Conservation (phyloP, 2,888 invertebrate genomes). For the Bedellia somnulentella region DNA sequence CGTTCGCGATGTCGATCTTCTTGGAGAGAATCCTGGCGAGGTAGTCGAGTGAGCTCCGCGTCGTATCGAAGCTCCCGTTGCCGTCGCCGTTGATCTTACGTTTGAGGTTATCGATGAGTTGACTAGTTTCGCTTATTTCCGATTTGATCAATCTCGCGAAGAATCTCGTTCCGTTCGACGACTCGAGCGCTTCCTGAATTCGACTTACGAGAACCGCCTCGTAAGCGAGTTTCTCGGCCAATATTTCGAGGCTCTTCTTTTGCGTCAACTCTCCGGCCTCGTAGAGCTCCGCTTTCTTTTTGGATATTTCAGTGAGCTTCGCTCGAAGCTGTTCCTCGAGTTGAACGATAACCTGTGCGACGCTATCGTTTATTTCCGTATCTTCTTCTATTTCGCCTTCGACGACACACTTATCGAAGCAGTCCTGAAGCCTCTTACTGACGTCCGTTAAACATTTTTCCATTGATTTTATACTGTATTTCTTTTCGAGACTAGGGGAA, state of each 20-base stretch:
- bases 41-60: conserved; percentile 64
- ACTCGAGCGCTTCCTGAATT: conserved; percentile 67
- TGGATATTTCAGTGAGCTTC: conserved; percentile 70
- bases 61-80: conserved; percentile 33
- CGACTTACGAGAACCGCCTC: conserved; percentile 74
- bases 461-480: conserved; percentile 64
- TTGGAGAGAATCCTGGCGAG: conserved; percentile 76
- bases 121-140: conserved; percentile 75
- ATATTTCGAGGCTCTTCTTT: conserved; percentile 67
- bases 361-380: conserved; percentile 44
- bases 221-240: conserved; percentile 80
- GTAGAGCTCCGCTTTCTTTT: conserved; percentile 66
- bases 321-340: conserved; percentile 68
- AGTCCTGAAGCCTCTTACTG: conserved; percentile 62
- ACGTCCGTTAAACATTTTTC: conserved; percentile 67
- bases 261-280: conserved; percentile 70
- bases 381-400: conserved; percentile 36
- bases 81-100: conserved; percentile 64
- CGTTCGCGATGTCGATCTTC: conserved; percentile 58
- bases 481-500: conserved; percentile 67
- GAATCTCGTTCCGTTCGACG: conserved; percentile 57
- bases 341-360: conserved; percentile 63
- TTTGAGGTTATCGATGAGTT: conserved; percentile 72
- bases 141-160: conserved; percentile 66
- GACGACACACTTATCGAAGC: conserved; percentile 61